Conservation (phyloP, 2,113 vertebrate species). For the Nannospalax galili region DNA sequence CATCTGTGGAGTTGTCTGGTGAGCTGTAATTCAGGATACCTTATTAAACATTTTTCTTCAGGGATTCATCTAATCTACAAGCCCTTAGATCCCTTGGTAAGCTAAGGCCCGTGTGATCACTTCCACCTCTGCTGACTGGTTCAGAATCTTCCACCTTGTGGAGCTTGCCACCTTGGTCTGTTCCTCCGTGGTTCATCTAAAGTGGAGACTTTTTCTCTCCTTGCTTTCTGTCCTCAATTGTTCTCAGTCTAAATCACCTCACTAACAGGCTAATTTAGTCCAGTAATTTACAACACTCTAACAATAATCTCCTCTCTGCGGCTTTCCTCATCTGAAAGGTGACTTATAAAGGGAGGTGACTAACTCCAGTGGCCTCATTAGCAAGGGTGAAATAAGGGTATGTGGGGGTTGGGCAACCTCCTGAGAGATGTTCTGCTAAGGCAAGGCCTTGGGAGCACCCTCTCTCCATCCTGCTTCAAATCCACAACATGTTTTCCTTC, state of each 20-base stretch:
- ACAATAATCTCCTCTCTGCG: slow-evolving; percentile 23
- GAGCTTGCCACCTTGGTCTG: neutral
- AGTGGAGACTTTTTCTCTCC: neutral
- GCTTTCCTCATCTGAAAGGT: slow-evolving; percentile 5
- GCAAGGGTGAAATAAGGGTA: neutral
- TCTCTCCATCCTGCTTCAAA: neutral
- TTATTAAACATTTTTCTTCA: neutral
- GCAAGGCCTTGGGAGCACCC: neutral
- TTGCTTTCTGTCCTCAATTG: slow-evolving; percentile 38
- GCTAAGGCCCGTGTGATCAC: neutral
- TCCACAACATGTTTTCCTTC: neutral
- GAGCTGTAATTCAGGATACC: neutral
- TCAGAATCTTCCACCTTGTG: neutral
- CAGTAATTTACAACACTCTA: neutral
- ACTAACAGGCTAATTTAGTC: neutral
- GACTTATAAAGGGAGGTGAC: neutral
- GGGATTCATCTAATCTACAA: neutral
- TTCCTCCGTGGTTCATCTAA: neutral
- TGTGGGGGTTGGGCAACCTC: neutral
- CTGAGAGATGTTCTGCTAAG: neutral
- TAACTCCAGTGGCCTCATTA: neutral
- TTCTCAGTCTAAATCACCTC: neutral
- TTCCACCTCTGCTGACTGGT: neutral
- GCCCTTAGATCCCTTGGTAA: neutral
- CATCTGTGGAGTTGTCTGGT: neutral